Conservation (phyloP, 2,797 vertebrate species). For the Brachymystax lenok region DNA sequence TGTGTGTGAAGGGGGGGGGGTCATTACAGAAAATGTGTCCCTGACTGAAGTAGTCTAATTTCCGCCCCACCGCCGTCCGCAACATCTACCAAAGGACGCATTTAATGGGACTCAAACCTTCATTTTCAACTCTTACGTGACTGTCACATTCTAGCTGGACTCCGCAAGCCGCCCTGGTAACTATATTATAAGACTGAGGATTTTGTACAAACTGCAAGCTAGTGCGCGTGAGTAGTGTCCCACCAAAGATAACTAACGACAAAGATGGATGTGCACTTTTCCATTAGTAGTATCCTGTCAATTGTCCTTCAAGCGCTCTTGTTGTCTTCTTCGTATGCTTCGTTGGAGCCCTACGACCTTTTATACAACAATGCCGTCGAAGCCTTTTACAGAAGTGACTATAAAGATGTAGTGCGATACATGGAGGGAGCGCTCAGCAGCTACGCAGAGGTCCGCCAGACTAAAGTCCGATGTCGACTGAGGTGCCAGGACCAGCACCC, state of each 20-base stretch:
- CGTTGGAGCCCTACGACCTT: slow-evolving; percentile 82
- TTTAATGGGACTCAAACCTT: slow-evolving; percentile 39
- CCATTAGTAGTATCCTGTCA: slow-evolving; percentile 31
- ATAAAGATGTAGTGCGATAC: slow-evolving; percentile 72
- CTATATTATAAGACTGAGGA: slow-evolving; percentile 14
- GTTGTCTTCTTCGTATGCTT: slow-evolving; percentile 33
- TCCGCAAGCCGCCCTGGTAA: neutral
- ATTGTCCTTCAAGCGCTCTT: slow-evolving; percentile 41
- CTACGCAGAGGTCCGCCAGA: slow-evolving; percentile 73
- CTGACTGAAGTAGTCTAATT: slow-evolving; percentile 49
- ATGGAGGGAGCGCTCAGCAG: slow-evolving; percentile 87
- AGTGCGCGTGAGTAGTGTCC: neutral
- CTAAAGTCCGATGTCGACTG: slow-evolving; percentile 80
- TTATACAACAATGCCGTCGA: slow-evolving; percentile 84
- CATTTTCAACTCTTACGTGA: slow-evolving; percentile 20
- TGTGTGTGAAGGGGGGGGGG: slow-evolving; percentile 28
- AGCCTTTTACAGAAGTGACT: slow-evolving; percentile 82
- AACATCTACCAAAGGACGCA: slow-evolving; percentile 3
- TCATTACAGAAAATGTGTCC: slow-evolving; percentile 69
- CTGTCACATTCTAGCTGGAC: slow-evolving; percentile 23
- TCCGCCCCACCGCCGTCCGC: slow-evolving; percentile 45
- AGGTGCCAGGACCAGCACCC: slow-evolving; percentile 79
- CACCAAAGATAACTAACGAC: neutral
- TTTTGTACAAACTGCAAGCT: neutral
- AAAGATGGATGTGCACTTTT: slow-evolving; percentile 67